These are phyloP conservation scores for Lipotes vexillifer DNA, from an alignment of 2,113 vertebrate genomes.

Conservation along the genomic window DNA sequence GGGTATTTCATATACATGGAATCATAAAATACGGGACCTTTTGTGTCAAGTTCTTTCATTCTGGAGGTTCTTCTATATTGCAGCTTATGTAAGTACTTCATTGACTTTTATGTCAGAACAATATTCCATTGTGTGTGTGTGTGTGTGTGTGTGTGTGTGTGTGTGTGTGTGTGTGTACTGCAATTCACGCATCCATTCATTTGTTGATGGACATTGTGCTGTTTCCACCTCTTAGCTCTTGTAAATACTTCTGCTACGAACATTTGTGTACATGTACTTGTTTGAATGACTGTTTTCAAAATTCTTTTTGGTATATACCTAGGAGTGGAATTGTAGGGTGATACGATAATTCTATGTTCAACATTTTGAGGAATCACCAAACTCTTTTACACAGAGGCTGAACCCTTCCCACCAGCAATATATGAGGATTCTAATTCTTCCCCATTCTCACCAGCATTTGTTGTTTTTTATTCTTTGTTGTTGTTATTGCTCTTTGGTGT, in stretches of 20 bases:
- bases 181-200: not conserved
- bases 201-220: not conserved
- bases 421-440: not conserved
- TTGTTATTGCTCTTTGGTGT: not conserved
- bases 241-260: not conserved
- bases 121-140: not conserved
- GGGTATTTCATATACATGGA: not conserved
- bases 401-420: not conserved
- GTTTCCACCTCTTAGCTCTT: not conserved
- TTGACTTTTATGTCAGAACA: not conserved
- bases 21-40: not conserved
- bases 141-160: too few species aligned
- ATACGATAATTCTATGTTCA: not conserved
- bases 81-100: not conserved
- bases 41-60: not conserved
- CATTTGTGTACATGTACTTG: not conserved
- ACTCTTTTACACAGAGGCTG: not conserved
- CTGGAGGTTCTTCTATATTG: not conserved
- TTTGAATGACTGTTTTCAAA: not conserved
- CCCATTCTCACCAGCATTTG: not conserved
- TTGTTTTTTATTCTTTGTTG: not conserved
- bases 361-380: not conserved
- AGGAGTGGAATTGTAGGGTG: not conserved
- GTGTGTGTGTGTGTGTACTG: not conserved
- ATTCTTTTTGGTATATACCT: not conserved